Evolutionary conservation across 2,797 vertebrate species (phyloP), one percentile per base, ranked within the genome.

Genomic region (Rallus crepitans): DNA sequence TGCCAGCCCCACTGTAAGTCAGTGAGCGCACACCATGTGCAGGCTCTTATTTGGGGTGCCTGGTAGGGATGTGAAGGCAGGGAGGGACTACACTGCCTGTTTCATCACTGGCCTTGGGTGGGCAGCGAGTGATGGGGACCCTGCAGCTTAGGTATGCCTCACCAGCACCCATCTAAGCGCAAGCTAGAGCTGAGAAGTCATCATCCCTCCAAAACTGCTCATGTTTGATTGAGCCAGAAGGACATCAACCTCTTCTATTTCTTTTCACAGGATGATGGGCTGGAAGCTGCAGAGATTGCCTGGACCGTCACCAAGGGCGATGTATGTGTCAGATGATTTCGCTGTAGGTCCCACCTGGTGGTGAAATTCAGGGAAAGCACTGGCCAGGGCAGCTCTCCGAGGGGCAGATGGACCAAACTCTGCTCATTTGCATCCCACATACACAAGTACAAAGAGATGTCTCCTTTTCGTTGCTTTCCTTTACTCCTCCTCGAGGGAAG

Each of bases 231-330:
- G 18, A 71, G 30, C 18, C 75, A 61, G 40, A 76, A 65, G 15
- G 64, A 70, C 24, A 33, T 12, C 0, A 3, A 21, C 25, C 23
- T 84, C 23, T 73, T 24, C 60, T n/a, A 7, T 39, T 24, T 47
- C n/a, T 64, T 71, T 57, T 16, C 48, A 31, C 21, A 80, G 27
- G 31, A 0, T 55, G 23, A 24, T 37, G 28, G 16, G n/a, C 73
- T 71, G 15, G 60, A 76, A 86, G 60, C 33, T 69, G 42, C 12
- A 37, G 48, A 8, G 24, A 75, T 20, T 48, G 24, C 31, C 1
- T 0, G 23, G 30, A 80, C 25, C 31, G 37, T 33, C 33, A 57
- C 37, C 59, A 59, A 1, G 2, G 7, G 17, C 0, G 1, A 61
- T 16, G 9, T 13, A 21, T 47, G 39, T 66, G 40, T 31, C 53